Evolutionary conservation across 2,888 invertebrate species (phyloP).

Genomic region (Tetragnatha montana): DNA sequence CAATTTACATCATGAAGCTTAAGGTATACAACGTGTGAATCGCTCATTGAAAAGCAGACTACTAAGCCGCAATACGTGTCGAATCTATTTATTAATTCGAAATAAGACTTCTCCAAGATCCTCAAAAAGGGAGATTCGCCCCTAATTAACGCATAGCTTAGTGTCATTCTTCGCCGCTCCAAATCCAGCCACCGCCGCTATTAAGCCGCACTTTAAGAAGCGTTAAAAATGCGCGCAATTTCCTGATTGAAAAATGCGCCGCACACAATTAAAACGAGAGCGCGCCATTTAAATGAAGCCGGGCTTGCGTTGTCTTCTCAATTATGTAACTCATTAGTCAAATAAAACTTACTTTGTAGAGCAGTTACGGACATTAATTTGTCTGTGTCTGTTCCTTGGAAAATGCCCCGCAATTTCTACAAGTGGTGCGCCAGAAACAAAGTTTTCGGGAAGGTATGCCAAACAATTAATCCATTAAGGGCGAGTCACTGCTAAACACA

Average conservation of each 20-base stretch:
- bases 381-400: conserved; percentile 63
- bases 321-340: conserved; percentile 70
- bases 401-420: conserved; percentile 62
- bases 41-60: too few relatives aligned
- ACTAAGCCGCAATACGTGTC: too few relatives aligned
- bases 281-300: conserved; percentile 68
- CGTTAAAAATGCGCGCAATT: conserved; percentile 68
- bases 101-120: neutral
- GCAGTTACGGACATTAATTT: conserved; percentile 68
- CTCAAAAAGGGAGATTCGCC: too few relatives aligned
- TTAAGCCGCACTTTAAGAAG: conserved; percentile 66
- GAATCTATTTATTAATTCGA: neutral
- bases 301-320: conserved; percentile 69
- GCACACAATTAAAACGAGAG: conserved; percentile 67
- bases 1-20: too few relatives aligned
- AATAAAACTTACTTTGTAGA: conserved; percentile 67
- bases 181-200: conserved; percentile 2
- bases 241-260: conserved; percentile 65
- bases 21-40: too few relatives aligned
- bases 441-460: conserved; percentile 65
- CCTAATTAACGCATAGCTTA: too few relatives aligned
- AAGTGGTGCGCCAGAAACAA: conserved; percentile 61
- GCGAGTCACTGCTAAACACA: conserved; percentile 43
- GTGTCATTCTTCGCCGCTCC: too few relatives aligned
- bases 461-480: conserved; percentile 68